Base-by-base conservation (phyloP, 2,113 vertebrate genomes). In the Grantiella picta region DNA sequence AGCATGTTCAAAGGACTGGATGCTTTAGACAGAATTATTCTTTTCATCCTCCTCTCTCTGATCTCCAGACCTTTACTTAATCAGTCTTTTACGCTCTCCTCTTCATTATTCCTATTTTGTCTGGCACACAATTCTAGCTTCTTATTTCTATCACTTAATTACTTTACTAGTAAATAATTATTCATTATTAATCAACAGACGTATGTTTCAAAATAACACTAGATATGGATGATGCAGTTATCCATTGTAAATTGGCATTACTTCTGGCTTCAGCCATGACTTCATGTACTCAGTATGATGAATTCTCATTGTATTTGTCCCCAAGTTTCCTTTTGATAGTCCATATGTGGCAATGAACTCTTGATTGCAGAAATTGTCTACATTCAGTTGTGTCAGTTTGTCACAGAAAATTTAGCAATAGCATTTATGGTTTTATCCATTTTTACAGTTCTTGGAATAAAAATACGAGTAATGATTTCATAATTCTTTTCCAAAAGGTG, bases 321-420 rank as follows among this genome's bases (percentile, higher is more conserved):
- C 8, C 14, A 59, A 40, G 53, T 68, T 36, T 90, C 12, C 9
- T 40, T 44, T 21, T 76, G 42, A 40, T 27, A 66, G 44, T n/a
- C 19, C 2, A 0, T 8, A 7, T 9, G 8, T 0, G 1, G 27
- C 82, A 86, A 68, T 23, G 4, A 76, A 29, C 5, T 68, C 33
- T 20, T 68, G 28, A 6, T 21, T 11, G 15, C 11, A 33, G 22
- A 78, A 82, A 33, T n/a, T 28, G 6, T 69, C 45, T 40, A 13
- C 6, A 61, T 60, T 42, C 28, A 22, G 11, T 64, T 60, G 21
- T 65, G n/a, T 38, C 40, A 33, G 6, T 70, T 85, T 89, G 24
- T 8, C 42, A 52, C 21, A 81, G 45, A 73, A 88, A 82, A 85
- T 60, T 40, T 45, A 78, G 9, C 29, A 70, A 27, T 35, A 9